A percentile compares a stretch with the other conserved stretches of the same genome.
These are phyloP conservation scores for Cactoblastis cactorum DNA, from an alignment of 2,888 invertebrate species.

Conservation along the genomic window DNA sequence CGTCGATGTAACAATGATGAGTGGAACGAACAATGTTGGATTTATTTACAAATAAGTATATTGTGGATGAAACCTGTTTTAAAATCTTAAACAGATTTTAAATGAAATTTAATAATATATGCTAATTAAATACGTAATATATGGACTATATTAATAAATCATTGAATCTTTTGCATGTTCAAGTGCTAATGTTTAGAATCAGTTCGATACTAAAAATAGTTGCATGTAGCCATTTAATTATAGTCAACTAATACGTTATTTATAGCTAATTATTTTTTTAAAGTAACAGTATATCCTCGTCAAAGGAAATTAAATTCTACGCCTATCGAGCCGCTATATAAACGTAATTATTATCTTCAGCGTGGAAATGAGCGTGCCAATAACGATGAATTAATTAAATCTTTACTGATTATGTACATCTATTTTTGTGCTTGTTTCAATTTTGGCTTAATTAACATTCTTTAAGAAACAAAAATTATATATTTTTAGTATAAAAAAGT, in stretches of 20 bases:
- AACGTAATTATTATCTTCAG: conserved; percentile 19
- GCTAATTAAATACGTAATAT: too few species aligned
- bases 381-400: conserved; percentile 2
- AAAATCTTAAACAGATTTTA: too few species aligned
- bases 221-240: neutral
- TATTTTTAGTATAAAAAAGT: neutral
- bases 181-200: too few species aligned
- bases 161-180: too few species aligned
- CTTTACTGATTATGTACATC: neutral
- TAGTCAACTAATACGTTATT: neutral
- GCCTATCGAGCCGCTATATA: conserved; percentile 18
- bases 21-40: neutral
- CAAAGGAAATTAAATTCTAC: conserved; percentile 28
- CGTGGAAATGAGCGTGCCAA: conserved; percentile 7
- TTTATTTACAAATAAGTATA: neutral
- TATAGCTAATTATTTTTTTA: neutral
- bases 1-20: neutral
- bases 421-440: neutral
- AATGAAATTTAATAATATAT: too few species aligned
- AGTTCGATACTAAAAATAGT: too few species aligned
- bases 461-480: neutral
- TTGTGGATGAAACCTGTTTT: too few species aligned
- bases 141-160: too few species aligned
- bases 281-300: neutral
- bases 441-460: neutral